phyloP scores from a whole-genome alignment of 2,888 invertebrate species.

The Stenodema calcarata region DNA sequence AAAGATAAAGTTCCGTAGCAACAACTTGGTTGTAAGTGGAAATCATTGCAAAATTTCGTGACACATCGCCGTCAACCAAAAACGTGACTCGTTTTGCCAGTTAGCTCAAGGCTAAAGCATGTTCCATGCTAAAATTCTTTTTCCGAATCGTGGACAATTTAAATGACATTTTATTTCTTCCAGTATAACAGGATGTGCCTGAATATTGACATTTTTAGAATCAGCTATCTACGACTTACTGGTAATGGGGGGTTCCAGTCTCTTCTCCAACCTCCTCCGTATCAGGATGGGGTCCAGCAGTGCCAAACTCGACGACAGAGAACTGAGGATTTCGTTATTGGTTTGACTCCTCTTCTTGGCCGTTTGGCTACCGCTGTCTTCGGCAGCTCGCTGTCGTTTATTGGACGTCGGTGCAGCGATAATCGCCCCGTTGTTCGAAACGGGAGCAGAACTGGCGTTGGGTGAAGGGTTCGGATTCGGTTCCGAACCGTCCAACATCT shows the following conservation, averaged over 20 bases:
- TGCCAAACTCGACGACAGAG: constrained; percentile 20
- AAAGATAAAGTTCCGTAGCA: no score
- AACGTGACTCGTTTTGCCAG: no score
- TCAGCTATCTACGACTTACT: background rate
- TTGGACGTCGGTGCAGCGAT: background rate
- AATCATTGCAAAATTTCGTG: no score
- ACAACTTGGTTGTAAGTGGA: no score
- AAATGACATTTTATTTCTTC: no score
- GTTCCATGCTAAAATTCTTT: no score
- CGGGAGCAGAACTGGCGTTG: background rate
- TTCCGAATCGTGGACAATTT: no score
- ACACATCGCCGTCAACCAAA: no score
- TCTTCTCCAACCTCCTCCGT: background rate
- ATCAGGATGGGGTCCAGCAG: background rate
- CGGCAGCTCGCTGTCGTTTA: background rate
- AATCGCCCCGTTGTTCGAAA: background rate
- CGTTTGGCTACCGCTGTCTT: constrained; percentile 1
- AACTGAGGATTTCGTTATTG: constrained; percentile 29
- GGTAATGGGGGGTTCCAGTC: background rate
- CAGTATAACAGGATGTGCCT: no score
- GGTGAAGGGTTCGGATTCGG: background rate
- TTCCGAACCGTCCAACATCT: background rate
- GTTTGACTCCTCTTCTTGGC: constrained; percentile 1
- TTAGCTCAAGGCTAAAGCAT: no score
- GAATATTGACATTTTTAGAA: no score